Base-by-base conservation (phyloP, 2,113 vertebrate genomes). In the Dipodomys ordii region DNA sequence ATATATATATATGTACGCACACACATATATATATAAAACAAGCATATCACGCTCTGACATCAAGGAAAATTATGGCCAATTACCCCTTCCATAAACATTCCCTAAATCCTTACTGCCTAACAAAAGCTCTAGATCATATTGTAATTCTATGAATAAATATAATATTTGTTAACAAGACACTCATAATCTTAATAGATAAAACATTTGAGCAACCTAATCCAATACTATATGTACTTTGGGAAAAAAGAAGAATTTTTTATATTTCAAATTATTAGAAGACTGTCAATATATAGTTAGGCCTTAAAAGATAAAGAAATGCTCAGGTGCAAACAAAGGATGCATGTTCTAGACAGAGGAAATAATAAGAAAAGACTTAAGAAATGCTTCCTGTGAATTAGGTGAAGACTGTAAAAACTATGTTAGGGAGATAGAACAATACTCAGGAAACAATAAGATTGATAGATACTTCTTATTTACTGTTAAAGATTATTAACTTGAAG, bases 251-350 rank as follows among this genome's bases (percentile, higher is more conserved):
- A 74, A 73, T 39, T 60, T 62, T 18, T 89, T 92, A 81, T 91
- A 35, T 18, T 84, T 81, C 46, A 72, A 7, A 25, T 86, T 27
- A 74, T 46, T 49, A 49, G 18, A 53, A 84, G 92, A 86, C 3
- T 87, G 44, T 23, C 82, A 19, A 83, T 12, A 92, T 85, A 35
- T 32, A 39, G 4, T 39, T 39, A 79, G 53, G 19, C 53, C 79
- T 87, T 92, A 67, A 94, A 82, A 93, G 20, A 93, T 87, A 28
- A 88, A 83, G n/a, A 91, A 81, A 77, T 62, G 71, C 71, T 71
- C 30, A 73, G 18, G 90, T 81, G 4, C 84, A 87, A 95, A 90
- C n/a, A 83, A 81, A 94, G 6, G 53, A 80, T 74, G 13, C 76
- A 27, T 77, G 84, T 60, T 95, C 11, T 30, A 87, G 15, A 18